A percentile compares a stretch with the other conserved stretches of the same genome.
These are phyloP conservation scores for Blastobasis adustella DNA, from an alignment of 2,888 invertebrate species.

Conservation along the genomic window DNA sequence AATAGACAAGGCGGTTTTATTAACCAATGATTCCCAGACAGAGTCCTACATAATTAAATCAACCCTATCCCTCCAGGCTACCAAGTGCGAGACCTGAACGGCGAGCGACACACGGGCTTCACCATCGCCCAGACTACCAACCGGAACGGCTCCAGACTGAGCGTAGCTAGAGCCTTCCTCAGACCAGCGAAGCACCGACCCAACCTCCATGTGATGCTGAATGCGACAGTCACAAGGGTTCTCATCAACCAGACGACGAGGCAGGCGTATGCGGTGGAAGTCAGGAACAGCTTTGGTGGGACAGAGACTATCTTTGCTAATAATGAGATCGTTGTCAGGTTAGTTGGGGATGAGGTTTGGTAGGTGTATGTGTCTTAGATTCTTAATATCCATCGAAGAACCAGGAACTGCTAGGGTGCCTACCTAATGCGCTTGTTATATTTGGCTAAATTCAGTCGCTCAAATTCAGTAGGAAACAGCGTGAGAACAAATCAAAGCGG, in stretches of 20 bases:
- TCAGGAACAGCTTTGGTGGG: slow-evolving; percentile 72
- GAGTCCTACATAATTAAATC: neutral
- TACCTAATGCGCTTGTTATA: no score
- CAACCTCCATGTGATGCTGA: slow-evolving; percentile 89
- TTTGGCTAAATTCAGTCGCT: no score
- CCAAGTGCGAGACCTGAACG: slow-evolving; percentile 86
- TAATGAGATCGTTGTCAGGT: slow-evolving; percentile 80
- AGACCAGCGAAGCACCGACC: slow-evolving; percentile 83
- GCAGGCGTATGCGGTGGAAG: slow-evolving; percentile 85
- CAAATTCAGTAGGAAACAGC: no score
- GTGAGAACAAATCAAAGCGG: no score
- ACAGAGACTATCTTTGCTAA: slow-evolving; percentile 77
- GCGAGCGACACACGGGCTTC: slow-evolving; percentile 86
- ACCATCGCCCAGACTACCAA: slow-evolving; percentile 92
- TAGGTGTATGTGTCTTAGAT: no score
- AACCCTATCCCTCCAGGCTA: slow-evolving; percentile 69
- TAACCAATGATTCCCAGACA: no score
- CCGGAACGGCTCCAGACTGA: slow-evolving; percentile 88
- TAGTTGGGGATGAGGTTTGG: slow-evolving; percentile 19
- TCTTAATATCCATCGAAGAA: no score
- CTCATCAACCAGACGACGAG: slow-evolving; percentile 84
- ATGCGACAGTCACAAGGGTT: slow-evolving; percentile 85
- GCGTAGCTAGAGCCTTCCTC: slow-evolving; percentile 87
- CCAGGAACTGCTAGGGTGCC: no score
- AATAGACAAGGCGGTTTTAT: no score